phyloP scores from a whole-genome alignment of 2,113 vertebrate genomes.

The Tichodroma muraria region DNA sequence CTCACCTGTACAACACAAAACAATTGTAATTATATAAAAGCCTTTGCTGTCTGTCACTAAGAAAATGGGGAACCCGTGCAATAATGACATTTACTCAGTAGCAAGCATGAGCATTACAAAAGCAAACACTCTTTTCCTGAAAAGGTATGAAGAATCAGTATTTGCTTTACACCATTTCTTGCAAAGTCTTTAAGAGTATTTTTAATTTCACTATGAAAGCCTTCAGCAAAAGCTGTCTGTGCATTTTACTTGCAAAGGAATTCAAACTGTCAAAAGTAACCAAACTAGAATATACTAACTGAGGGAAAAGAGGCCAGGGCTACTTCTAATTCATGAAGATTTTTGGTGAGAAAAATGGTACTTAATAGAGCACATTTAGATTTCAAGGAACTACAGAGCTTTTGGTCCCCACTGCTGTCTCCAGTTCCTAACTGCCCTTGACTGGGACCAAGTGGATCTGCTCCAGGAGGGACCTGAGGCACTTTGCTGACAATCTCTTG shows the following conservation, averaged over 20 bases:
- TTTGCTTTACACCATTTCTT: not conserved
- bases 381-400: not conserved
- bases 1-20: constrained; percentile 80
- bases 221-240: not conserved
- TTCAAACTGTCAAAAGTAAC: not conserved
- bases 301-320: not conserved
- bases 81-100: not conserved
- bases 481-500: not conserved
- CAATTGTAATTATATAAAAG: not conserved
- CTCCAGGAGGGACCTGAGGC: not conserved
- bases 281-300: not conserved
- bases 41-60: not conserved
- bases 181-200: not conserved
- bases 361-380: not conserved
- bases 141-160: not conserved
- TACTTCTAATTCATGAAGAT: not conserved
- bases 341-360: not conserved
- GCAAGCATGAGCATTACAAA: not conserved
- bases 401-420: not conserved
- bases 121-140: not conserved
- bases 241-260: constrained; percentile 15
- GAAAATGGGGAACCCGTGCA: not conserved
- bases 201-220: not conserved
- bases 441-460: not conserved
- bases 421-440: not conserved